A percentile compares a stretch with the other conserved stretches of the same genome.
Evolutionary conservation across 2,113 vertebrate species (phyloP).

Genomic region (Labeo rohita): DNA sequence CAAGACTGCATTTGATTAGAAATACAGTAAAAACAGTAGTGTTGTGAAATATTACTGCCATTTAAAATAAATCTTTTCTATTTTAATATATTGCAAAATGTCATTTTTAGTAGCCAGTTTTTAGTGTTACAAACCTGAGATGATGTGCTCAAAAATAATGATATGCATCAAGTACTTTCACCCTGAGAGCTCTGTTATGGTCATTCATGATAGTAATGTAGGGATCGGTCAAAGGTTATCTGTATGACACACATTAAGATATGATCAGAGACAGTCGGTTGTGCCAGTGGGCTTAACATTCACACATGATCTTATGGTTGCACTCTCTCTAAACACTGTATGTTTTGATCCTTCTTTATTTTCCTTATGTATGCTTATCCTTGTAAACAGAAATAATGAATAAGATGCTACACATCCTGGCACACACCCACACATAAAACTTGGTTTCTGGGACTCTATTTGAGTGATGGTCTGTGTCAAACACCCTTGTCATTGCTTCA

Average conservation of each 20-base stretch:
- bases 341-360: background rate
- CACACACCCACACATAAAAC: background rate
- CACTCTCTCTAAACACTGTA: background rate
- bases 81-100: background rate
- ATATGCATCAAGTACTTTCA: slow-evolving; percentile 7
- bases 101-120: no score
- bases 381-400: background rate
- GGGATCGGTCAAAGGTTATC: slow-evolving; percentile 31
- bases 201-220: slow-evolving; percentile 11
- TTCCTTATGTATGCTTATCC: background rate
- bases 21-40: background rate
- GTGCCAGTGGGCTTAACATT: slow-evolving; percentile 17
- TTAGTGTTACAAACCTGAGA: background rate
- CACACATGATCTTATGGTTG: background rate
- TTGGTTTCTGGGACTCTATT: background rate
- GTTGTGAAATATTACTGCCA: background rate
- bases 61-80: background rate
- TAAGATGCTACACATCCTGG: background rate
- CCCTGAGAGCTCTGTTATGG: background rate
- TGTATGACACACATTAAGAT: slow-evolving; percentile 14
- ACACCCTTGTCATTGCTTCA: slow-evolving; percentile 43
- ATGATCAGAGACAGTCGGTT: slow-evolving; percentile 26
- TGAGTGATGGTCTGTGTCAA: slow-evolving; percentile 20
- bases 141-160: background rate
- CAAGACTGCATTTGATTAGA: background rate